Percentiles rank a stretch among this genome's conserved stretches.
These are phyloP conservation scores for Cephus nigrinus DNA, from an alignment of 2,888 invertebrate genomes.

Conservation along the genomic window DNA sequence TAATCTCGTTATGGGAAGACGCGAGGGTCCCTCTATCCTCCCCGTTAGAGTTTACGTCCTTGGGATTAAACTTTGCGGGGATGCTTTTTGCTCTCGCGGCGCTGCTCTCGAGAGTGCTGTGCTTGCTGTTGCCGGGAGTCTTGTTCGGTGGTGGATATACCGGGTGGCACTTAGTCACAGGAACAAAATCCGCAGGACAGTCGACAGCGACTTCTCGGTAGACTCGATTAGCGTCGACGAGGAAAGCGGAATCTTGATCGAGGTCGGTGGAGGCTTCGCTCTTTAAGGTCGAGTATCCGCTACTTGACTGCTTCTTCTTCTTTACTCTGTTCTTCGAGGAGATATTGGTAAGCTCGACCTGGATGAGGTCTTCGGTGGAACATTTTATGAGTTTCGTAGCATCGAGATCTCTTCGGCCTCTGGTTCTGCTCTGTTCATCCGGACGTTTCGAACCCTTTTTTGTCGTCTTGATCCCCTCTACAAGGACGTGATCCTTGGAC, in stretches of 20 bases:
- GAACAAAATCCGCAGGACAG: slow-evolving; percentile 61
- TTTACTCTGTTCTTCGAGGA: slow-evolving; percentile 34
- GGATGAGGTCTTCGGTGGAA: slow-evolving; percentile 56
- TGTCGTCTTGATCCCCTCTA: neutral
- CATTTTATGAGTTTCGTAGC: slow-evolving; percentile 49
- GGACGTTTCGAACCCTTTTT: neutral
- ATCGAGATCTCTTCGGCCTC: slow-evolving; percentile 33
- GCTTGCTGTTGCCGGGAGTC: slow-evolving; percentile 41
- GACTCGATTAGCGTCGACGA: slow-evolving; percentile 40
- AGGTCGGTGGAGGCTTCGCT: slow-evolving; percentile 53
- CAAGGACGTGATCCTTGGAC: slow-evolving; percentile 6
- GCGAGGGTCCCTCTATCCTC: slow-evolving; percentile 4
- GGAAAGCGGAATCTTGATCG: slow-evolving; percentile 46
- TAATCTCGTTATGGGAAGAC: slow-evolving; percentile 10
- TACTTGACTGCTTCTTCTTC: slow-evolving; percentile 55
- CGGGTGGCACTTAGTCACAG: slow-evolving; percentile 60
- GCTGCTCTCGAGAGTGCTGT: slow-evolving; percentile 36
- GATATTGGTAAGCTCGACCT: slow-evolving; percentile 28
- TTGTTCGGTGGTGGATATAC: slow-evolving; percentile 62
- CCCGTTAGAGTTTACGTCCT: slow-evolving; percentile 1
- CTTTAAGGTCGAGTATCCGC: slow-evolving; percentile 60
- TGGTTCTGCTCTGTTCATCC: neutral
- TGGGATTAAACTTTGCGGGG: slow-evolving; percentile 4
- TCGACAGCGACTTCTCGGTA: slow-evolving; percentile 63
- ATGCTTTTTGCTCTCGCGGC: slow-evolving; percentile 4